Evolutionary conservation across 2,797 vertebrate genomes (phyloP), one percentile per base, ranked within the genome.

Genomic region (Xyrichtys novacula): DNA sequence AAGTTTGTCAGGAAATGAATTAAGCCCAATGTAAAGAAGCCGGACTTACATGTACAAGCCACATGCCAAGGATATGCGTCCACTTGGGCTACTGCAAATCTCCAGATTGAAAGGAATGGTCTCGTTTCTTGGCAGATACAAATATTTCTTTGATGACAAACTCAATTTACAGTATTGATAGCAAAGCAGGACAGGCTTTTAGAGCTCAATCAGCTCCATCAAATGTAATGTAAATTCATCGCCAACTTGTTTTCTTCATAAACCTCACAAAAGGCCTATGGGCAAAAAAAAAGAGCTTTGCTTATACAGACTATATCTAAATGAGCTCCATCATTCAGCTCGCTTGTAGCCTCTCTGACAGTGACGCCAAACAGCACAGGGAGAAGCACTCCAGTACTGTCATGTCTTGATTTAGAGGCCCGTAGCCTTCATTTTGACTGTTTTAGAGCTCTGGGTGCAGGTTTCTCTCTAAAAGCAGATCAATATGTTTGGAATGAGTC

Each of bases 401-500:
- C 71, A 71, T 46, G 64, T 81, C 74, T 80, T 85, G 74, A 87
- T 81, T 85, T 80, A 89, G 56, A 82, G 70, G 82, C 83, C 73
- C 23, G 48, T 59, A 81, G 68, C 78, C 71, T 77, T 85, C 77
- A 62, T 71, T 89, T 77, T 60, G 77, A 86, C 81, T 65, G 75
- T 82, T 89, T 80, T 74, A 78, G 47, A 81, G 78, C 76, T 78
- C 64, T 70, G 70, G 74, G 74, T 71, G 59, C 31, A 55, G 72
- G 46, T 73, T 74, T 69, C 49, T 66, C 67, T 81, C 62, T 78
- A 80, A 87, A 84, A 80, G 70, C 60, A 65, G 79, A 90, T 89
- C 86, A 77, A 90, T 91, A 87, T 68, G 80, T 89, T 89, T 86
- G 76, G 56, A 86, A 85, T 80, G 69, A 78, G 76, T 80, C 77